phyloP scores from a whole-genome alignment of 2,113 vertebrate species.

The Festucalex cinctus region DNA sequence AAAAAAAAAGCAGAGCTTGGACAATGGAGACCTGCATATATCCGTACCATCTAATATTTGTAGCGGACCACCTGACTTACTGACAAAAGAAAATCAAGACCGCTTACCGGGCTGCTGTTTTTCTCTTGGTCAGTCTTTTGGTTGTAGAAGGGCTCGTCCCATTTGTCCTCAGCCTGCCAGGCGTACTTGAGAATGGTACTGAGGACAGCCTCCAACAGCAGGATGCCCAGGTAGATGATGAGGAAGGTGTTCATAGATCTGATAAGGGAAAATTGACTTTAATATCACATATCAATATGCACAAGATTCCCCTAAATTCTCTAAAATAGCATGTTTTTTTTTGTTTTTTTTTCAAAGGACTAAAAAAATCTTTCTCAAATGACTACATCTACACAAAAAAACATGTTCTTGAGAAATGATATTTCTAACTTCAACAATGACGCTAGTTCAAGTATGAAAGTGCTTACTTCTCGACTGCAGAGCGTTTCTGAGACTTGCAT shows the following conservation, averaged over 20 bases:
- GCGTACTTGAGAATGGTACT: conserved; percentile 96
- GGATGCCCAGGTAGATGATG: conserved; percentile 92
- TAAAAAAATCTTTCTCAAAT: too few species aligned
- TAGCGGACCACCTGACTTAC: neutral
- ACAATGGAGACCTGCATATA: too few species aligned
- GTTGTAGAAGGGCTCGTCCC: conserved; percentile 96
- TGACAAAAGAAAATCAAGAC: neutral
- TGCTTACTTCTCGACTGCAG: conserved; percentile 96
- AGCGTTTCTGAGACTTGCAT: conserved; percentile 98
- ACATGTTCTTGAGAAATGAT: too few species aligned
- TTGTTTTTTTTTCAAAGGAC: too few species aligned
- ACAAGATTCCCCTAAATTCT: too few species aligned
- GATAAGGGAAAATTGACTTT: conserved; percentile 22
- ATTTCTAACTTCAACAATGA: too few species aligned
- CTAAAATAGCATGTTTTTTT: too few species aligned
- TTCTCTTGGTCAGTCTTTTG: conserved; percentile 89
- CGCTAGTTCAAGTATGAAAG: too few species aligned
- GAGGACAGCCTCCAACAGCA: conserved; percentile 90
- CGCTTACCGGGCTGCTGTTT: conserved; percentile 83
- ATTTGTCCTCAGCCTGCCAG: conserved; percentile 91
- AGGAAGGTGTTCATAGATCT: conserved; percentile 99
- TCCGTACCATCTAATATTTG: conserved; percentile 12
- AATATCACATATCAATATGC: too few species aligned
- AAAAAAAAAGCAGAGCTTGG: neutral
- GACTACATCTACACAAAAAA: too few species aligned